Evolutionary conservation across 2,888 invertebrate genomes (phyloP).

Genomic region (Subacronicta megacephala): DNA sequence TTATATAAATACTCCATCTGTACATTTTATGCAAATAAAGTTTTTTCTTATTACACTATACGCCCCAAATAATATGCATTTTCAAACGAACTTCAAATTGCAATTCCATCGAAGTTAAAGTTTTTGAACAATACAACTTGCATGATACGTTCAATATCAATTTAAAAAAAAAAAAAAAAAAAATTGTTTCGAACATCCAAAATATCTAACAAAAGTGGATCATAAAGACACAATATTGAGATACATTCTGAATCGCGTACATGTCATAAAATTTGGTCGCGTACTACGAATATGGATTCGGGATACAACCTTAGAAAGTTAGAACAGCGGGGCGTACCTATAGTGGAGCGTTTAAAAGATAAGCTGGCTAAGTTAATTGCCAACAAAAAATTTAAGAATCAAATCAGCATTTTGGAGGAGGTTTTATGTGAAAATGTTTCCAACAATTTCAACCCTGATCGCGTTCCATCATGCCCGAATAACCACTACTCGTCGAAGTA

Average conservation of each 20-base stretch:
- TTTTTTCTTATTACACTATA: too few species aligned
- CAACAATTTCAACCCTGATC: too few species aligned
- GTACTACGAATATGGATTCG: slow-evolving; percentile 21
- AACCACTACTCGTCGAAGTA: too few species aligned
- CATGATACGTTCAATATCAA: background rate
- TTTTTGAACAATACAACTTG: background rate
- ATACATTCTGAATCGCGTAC: slow-evolving; percentile 24
- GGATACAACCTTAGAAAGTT: background rate
- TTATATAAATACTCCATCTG: too few species aligned
- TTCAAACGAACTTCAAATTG: background rate
- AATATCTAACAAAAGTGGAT: background rate
- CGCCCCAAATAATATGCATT: too few species aligned
- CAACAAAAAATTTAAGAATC: too few species aligned
- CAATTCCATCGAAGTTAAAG: background rate
- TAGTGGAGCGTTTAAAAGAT: background rate
- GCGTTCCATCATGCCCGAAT: too few species aligned
- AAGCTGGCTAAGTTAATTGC: too few species aligned
- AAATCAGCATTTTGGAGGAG: too few species aligned
- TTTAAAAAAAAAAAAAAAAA: background rate
- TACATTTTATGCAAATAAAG: too few species aligned
- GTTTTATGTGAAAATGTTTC: too few species aligned
- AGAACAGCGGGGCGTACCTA: slow-evolving; percentile 3
- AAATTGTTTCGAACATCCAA: background rate
- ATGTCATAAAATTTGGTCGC: slow-evolving; percentile 29
- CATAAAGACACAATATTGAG: slow-evolving; percentile 6